A percentile compares a stretch with the other conserved stretches of the same genome.
Evolutionary conservation across 2,888 invertebrate genomes (phyloP).

Genomic region (Heterodera filipjevi): DNA sequence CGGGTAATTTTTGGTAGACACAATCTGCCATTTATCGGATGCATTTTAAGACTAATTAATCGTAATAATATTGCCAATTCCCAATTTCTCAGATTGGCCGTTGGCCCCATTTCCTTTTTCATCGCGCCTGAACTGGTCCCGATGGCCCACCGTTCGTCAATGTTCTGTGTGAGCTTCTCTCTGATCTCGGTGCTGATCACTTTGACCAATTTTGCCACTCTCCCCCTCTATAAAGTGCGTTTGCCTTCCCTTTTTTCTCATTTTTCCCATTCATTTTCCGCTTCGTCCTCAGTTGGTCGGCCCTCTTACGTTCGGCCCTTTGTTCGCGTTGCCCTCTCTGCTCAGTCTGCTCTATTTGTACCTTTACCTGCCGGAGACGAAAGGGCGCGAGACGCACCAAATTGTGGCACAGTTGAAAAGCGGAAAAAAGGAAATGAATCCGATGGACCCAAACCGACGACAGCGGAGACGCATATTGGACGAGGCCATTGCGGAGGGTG

Average conservation of each 20-base stretch:
- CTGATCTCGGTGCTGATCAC: conserved; percentile 54
- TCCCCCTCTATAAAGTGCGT: conserved; percentile 50
- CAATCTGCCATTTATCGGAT: not conserved
- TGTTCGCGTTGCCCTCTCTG: conserved; percentile 54
- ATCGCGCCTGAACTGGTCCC: conserved; percentile 58
- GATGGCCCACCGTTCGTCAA: conserved; percentile 48
- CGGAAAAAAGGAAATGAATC: too few species aligned
- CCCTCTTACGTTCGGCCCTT: conserved; percentile 50
- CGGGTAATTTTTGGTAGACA: conserved; percentile 38
- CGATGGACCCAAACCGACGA: not conserved
- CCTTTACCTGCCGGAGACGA: conserved; percentile 42
- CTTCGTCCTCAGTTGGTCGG: conserved; percentile 47
- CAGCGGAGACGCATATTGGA: not conserved
- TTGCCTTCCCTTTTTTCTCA: not conserved
- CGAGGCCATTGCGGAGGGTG: not conserved
- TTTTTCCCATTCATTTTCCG: conserved; percentile 9
- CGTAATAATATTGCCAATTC: too few species aligned
- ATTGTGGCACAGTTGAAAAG: conserved; percentile 35
- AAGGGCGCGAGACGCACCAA: conserved; percentile 39
- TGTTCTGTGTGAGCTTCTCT: conserved; percentile 56
- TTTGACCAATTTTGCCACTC: conserved; percentile 51
- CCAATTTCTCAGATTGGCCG: conserved; percentile 50
- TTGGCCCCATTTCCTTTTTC: conserved; percentile 58
- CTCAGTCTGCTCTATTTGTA: conserved; percentile 45
- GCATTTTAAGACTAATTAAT: too few species aligned